Conservation (phyloP, 2,797 vertebrate species). For the Limosa lapponica region DNA sequence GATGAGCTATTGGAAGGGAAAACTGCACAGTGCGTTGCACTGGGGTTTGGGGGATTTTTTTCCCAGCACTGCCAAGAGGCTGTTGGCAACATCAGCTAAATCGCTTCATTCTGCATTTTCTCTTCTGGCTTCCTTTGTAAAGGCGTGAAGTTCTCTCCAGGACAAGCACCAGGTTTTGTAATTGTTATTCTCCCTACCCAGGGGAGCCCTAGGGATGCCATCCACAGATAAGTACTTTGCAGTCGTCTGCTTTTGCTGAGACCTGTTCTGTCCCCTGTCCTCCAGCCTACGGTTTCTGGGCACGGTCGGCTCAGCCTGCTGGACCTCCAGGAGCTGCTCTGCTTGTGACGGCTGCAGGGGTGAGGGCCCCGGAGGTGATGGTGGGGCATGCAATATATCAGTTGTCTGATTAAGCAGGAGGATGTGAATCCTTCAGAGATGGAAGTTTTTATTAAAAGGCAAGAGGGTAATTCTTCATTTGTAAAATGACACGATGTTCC, state of each 20-base stretch:
- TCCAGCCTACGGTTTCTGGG: neutral
- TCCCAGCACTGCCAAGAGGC: neutral
- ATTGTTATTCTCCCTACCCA: neutral
- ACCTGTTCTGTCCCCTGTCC: neutral
- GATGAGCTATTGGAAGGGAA: neutral
- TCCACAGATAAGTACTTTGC: neutral
- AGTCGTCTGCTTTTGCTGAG: neutral
- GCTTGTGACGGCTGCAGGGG: neutral
- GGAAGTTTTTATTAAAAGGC: neutral
- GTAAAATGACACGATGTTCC: neutral
- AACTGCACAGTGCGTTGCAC: neutral
- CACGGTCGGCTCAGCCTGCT: neutral
- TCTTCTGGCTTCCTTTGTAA: neutral
- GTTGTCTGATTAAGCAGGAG: neutral
- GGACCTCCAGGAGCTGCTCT: neutral
- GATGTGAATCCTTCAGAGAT: neutral
- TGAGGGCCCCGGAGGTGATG: accelerated
- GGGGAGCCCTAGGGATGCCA: neutral
- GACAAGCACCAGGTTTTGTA: neutral
- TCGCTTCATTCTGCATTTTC: neutral
- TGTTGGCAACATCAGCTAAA: neutral
- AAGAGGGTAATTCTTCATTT: neutral
- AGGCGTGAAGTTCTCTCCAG: neutral
- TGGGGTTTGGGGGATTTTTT: neutral
- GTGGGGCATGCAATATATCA: neutral